Base-by-base conservation (phyloP, 2,113 vertebrate genomes). In the Rhinolophus ferrumequinum region DNA sequence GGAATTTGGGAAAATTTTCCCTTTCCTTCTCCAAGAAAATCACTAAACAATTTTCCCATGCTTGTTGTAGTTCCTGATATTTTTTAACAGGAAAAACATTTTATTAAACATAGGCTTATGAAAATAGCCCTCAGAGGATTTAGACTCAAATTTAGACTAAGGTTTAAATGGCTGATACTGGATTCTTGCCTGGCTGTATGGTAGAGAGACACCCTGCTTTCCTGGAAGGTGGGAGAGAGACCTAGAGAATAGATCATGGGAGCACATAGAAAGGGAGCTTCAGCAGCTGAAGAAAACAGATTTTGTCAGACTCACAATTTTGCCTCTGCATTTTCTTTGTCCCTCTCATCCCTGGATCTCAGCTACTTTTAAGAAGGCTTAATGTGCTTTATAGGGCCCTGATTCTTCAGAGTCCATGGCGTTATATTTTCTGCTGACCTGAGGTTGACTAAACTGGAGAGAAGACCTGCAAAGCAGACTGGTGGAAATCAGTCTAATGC, bases 51-150 rank as follows among this genome's bases (percentile, higher is more conserved):
- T 1, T 70, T 81, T 60, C 35, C 30, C 15, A 50, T 93, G 30
- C 6, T 62, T 81, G 60, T 26, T 50, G 22, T 19, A 85, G 47
- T 81, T 93, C 30, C 12, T 62, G 1, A 85, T 94, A 5, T 54
- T 69, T 54, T 24, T 75, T 12, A 28, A 24, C 19, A 82, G 54
- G 30, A 33, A 92, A 90, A 64, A 24, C 18, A 56, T 92, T 94
- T 52, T 64, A 93, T 77, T 93, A 92, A 94, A 56, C 88, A 58
- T 60, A 86, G 33, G 4, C 9, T 60, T 88, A 62, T 82, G 26
- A 81, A 93, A 95, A 56, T 86, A 79, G 75, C 11, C 30, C 30
- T 50, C 70, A 19, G 6, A 72, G 7, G 56, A 90, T 22, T 96
- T 10, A 76, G 90, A 77, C 70, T 76, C 70, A 93, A 75, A 72